These are phyloP conservation scores for Drosophila punjabiensis DNA, from an alignment of 1,140 invertebrate species.

Conservation along the genomic window DNA sequence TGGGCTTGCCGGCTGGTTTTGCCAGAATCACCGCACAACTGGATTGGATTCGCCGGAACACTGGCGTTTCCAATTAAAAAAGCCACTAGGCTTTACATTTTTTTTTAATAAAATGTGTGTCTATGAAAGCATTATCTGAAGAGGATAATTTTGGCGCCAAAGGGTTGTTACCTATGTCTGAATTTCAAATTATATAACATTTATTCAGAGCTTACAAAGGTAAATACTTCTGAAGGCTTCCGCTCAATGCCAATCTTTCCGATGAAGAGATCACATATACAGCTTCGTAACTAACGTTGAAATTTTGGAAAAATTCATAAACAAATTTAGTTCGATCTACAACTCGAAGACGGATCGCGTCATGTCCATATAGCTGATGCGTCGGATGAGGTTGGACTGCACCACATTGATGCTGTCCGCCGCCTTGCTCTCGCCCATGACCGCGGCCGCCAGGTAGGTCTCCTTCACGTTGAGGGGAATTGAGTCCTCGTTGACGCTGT, in stretches of 20 bases:
- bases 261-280: neutral
- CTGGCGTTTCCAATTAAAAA: slow-evolving; percentile 45
- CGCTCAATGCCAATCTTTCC: no score
- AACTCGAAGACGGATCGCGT: slow-evolving; percentile 54
- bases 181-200: neutral
- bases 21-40: slow-evolving; percentile 50
- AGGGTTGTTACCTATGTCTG: neutral
- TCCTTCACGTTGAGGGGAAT: slow-evolving; percentile 22
- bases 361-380: slow-evolving; percentile 54
- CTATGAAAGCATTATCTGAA: neutral
- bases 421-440: slow-evolving; percentile 31
- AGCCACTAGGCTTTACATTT: neutral
- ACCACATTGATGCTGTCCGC: slow-evolving; percentile 50
- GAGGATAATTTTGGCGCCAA: neutral
- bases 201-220: neutral
- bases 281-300: neutral
- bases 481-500: slow-evolving; percentile 22
- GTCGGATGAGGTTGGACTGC: slow-evolving; percentile 66
- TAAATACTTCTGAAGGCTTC: neutral
- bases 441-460: slow-evolving; percentile 20
- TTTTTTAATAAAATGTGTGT: neutral
- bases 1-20: slow-evolving; percentile 60
- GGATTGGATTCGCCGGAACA: slow-evolving; percentile 46
- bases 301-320: slow-evolving; percentile 7
- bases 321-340: slow-evolving; percentile 5